Percentiles rank a stretch among this genome's conserved stretches.
phyloP scores from a whole-genome alignment of 2,113 vertebrate species.

The Laticauda colubrina region DNA sequence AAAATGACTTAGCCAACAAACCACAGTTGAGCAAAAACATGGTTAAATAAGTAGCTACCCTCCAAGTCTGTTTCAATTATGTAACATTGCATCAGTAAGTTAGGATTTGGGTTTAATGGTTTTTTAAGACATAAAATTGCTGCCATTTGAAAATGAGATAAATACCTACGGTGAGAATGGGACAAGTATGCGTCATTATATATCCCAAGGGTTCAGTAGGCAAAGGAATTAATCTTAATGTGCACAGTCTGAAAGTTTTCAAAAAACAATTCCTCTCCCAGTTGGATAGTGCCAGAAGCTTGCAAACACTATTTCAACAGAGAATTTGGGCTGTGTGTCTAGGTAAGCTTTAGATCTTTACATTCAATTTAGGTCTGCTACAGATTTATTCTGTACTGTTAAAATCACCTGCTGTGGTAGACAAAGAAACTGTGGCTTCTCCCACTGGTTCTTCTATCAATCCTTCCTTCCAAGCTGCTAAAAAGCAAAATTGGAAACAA shows the following conservation, averaged over 20 bases:
- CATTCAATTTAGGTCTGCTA: neutral
- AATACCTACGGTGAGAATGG: neutral
- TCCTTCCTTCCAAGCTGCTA: neutral
- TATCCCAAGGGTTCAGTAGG: neutral
- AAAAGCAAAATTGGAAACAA: neutral
- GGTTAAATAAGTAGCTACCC: neutral
- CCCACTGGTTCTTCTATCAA: neutral
- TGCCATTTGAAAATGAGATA: neutral
- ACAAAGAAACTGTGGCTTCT: neutral
- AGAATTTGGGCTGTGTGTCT: neutral
- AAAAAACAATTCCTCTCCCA: neutral
- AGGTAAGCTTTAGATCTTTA: neutral
- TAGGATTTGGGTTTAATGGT: neutral
- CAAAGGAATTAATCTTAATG: neutral
- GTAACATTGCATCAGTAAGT: neutral
- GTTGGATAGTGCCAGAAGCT: neutral
- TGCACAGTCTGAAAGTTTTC: neutral
- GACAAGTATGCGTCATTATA: neutral
- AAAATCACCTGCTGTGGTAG: neutral
- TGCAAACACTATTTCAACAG: neutral
- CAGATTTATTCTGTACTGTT: neutral
- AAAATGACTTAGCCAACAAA: neutral
- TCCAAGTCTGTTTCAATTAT: neutral
- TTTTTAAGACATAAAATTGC: neutral
- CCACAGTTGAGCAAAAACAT: neutral